Evolutionary conservation across 2,113 vertebrate genomes (phyloP), one percentile per base, ranked within the genome.

Genomic region (Melanostigma gelatinosum): DNA sequence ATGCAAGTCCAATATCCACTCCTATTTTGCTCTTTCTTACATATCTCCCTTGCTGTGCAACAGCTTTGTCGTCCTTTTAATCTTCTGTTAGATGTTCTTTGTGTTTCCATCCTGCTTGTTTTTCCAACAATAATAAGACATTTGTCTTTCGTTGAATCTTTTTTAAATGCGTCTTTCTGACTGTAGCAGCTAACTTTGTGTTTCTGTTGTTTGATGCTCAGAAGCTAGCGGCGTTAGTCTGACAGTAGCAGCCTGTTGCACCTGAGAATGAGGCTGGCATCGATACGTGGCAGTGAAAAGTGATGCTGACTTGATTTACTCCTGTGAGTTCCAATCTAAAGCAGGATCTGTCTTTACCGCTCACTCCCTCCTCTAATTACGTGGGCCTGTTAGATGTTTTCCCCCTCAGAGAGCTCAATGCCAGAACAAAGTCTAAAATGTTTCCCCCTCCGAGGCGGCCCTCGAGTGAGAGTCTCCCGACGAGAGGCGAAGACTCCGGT

Each of bases 401-500:
- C 88, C 94, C 85, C 87, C 85, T 80, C 80, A 93, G 89, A 89
- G 89, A 75, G 69, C 70, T 85, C 86, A 85, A 72, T 93, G 77
- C 85, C 79, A 84, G 78, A 91, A 86, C 84, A 92, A 95, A 95
- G 90, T 87, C 46, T 61, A 66, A 89, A 81, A 85, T 80, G 86
- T 92, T 88, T 89, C 87, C 88, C 67, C 76, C 85, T 86, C 58
- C 34, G 81, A 90, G 87, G 82, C 32, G 82, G 79, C 88, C 89
- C 83, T 75, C 66, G 70, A 93, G 83, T 74, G 69, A 79, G 87
- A 85, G 87, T 80, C 91, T 91, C 85, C 86, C 70, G 75, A 88
- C 79, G 67, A 84, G 83, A 88, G 82, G 76, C 58, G 52, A 80
- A 50, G 54, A 50, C 75, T 68, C 22, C 3, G 3, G 91, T 96